Conservation (phyloP, 2,113 vertebrate genomes). For the Sceloporus tristichus region DNA sequence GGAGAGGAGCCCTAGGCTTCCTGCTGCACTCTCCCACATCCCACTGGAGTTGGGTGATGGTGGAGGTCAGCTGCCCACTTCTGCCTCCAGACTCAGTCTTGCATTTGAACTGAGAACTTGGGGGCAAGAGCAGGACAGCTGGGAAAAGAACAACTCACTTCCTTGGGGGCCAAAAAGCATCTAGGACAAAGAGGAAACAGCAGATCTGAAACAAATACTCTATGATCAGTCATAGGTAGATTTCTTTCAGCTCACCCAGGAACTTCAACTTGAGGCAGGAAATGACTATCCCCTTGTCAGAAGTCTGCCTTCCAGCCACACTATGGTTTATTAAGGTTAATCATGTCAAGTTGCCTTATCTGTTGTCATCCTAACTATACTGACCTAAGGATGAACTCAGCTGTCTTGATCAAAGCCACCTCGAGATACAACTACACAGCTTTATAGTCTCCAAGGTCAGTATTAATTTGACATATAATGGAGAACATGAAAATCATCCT, state of each 20-base stretch:
- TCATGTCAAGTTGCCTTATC: neutral
- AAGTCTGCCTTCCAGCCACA: neutral
- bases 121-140: neutral
- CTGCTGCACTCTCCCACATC: neutral
- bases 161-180: neutral
- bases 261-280: neutral
- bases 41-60: neutral
- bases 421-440: neutral
- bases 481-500: neutral
- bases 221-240: neutral
- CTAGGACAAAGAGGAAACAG: neutral
- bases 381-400: neutral
- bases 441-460: neutral
- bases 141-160: constrained; percentile 8
- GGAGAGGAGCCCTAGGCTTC: neutral
- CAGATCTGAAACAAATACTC: neutral
- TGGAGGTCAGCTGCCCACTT: neutral
- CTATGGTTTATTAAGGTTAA: neutral
- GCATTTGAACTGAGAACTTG: neutral
- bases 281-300: neutral
- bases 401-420: neutral
- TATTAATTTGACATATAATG: neutral
- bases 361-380: neutral
- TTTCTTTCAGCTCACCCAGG: neutral
- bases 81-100: neutral